Evolutionary conservation across 2,888 invertebrate species (phyloP), one percentile per base, ranked within the genome.

Genomic region (Colostygia pectinataria): DNA sequence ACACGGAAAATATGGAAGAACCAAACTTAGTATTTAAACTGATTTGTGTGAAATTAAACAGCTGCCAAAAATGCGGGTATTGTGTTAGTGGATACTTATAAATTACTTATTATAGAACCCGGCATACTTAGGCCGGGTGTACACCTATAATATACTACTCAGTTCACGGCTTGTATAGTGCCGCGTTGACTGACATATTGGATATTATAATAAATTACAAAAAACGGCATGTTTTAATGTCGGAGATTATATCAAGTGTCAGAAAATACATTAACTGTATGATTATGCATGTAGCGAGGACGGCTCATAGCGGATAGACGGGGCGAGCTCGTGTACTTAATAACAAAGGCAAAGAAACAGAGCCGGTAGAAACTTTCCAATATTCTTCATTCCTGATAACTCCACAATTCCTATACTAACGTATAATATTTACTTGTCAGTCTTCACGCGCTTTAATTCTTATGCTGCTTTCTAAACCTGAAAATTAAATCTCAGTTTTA

Each of bases 401-500:
- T 33, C 15, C 34, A 28, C 34, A 18, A 29, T 31, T 29, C 14
- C 40, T 29, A 29, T 24, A 34, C 23, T 29, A 36, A n/a, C 28
- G 6, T 27, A n/a, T 32, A 20, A 32, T 36, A 24, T 3, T 18
- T 31, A 51, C 23, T 31, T 76, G 65, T 80, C 76, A 77, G 73
- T 80, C 80, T 78, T 79, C 76, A 46, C 66, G 56, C 66, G 68
- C 67, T 66, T 78, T 74, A 55, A n/a, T n/a, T n/a, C 62, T 72
- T 69, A 71, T 68, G 68, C 71, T 74, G 79, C 77, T 67, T 70
- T 80, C 81, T 84, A 56, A 83, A 80, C 83, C 86, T 85, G 86
- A 81, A 84, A 86, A 69, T 74, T 80, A 71, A 81, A 83, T 80
- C 77, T 68, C 66, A 65, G 68, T 68, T 79, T 79, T 73, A 74